Percentiles rank a stretch among this genome's conserved stretches.
These are phyloP conservation scores for Hiodon alosoides DNA, from an alignment of 2,113 vertebrate species.

Conservation along the genomic window DNA sequence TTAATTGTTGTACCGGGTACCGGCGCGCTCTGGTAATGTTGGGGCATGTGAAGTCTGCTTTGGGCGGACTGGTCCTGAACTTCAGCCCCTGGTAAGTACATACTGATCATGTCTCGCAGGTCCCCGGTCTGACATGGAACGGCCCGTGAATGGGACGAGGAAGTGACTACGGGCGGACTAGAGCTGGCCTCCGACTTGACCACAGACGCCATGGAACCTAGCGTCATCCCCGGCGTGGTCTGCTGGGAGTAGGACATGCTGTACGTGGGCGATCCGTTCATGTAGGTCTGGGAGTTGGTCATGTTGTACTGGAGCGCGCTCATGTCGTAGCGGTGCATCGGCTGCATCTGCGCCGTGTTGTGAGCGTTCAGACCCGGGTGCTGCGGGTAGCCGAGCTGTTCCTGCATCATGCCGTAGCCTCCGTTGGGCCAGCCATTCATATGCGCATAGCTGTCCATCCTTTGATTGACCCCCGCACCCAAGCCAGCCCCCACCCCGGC, in stretches of 20 bases:
- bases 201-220: conserved; percentile 93
- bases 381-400: conserved; percentile 94
- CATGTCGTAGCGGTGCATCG: conserved; percentile 99
- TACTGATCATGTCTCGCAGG: conserved; percentile 99
- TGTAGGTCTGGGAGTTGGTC: conserved; percentile 92
- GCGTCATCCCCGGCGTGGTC: conserved; percentile 79
- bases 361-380: conserved; percentile 94
- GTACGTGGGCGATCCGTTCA: conserved; percentile 98
- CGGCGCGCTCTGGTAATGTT: conserved; percentile 93
- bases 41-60: conserved; percentile 96
- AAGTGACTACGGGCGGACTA: conserved; percentile 93
- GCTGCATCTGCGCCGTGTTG: conserved; percentile 91
- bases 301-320: conserved; percentile 98
- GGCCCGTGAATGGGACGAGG: conserved; percentile 85
- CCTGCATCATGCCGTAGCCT: conserved; percentile 99
- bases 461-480: conserved; percentile 89
- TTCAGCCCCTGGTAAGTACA: conserved; percentile 95
- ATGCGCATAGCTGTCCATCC: conserved; percentile 98
- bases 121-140: conserved; percentile 90
- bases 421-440: conserved; percentile 99
- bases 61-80: conserved; percentile 85
- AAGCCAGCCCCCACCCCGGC: conserved; percentile 77
- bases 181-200: conserved; percentile 97
- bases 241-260: conserved; percentile 97
- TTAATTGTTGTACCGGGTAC: conserved; percentile 94